Conservation (phyloP, 2,888 invertebrate genomes). For the Zonitis immaculata region DNA sequence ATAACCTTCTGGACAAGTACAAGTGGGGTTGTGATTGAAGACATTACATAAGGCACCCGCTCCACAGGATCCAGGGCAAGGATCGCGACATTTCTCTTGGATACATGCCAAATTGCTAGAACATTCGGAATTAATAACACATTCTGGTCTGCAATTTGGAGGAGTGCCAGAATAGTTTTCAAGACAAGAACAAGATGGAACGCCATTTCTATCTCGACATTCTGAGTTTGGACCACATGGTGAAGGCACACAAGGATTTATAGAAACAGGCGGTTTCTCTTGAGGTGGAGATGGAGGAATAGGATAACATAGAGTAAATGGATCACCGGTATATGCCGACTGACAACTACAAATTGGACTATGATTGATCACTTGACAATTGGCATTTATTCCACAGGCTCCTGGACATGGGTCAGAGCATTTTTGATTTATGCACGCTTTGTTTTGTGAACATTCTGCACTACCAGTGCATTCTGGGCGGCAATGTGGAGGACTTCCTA, state of each 20-base stretch:
- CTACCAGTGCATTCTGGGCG: conserved; percentile 75
- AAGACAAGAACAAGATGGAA: conserved; percentile 70
- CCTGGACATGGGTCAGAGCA: conserved; percentile 67
- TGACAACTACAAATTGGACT: conserved; percentile 66
- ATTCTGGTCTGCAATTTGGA: conserved; percentile 75
- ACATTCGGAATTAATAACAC: conserved; percentile 71
- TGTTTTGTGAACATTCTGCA: conserved; percentile 68
- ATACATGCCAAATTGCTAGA: conserved; percentile 67
- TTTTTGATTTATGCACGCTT: conserved; percentile 68
- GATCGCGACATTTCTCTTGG: conserved; percentile 69
- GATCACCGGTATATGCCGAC: conserved; percentile 60
- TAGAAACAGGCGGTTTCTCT: conserved; percentile 29
- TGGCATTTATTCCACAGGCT: conserved; percentile 58
- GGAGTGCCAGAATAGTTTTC: conserved; percentile 68
- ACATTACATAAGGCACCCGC: conserved; percentile 67
- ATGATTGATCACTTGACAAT: conserved; percentile 51
- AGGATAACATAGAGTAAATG: conserved; percentile 61
- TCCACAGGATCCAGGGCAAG: conserved; percentile 76
- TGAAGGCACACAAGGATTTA: conserved; percentile 70
- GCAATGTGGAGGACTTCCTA: conserved; percentile 61
- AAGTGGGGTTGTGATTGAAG: conserved; percentile 70
- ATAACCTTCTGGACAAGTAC: conserved; percentile 67
- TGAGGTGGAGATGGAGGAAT: conserved; percentile 34
- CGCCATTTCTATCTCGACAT: conserved; percentile 64
- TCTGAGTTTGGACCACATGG: conserved; percentile 77